Evolutionary conservation across 1,140 invertebrate species (phyloP), one percentile per base, ranked within the genome.

Genomic region (Agrilus planipennis): DNA sequence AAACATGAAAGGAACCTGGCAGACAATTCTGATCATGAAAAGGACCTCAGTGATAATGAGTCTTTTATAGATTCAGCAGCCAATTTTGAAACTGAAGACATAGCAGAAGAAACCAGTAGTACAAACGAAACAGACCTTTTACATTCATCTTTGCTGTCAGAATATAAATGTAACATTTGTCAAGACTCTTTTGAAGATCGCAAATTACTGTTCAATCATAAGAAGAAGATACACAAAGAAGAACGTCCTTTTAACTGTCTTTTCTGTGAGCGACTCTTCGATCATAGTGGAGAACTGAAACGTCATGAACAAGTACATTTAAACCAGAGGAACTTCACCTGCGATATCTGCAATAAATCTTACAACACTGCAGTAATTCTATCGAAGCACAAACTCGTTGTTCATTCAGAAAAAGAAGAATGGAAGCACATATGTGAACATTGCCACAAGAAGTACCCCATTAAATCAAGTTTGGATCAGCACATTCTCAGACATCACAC

Each of bases 1-100:
- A 34, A 28, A 34, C 11, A 22, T 18, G 4, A 21, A 32, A 11
- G 27, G 11, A 19, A 18, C 16, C 28, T 32, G 21, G 39, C 42
- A 19, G 12, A 21, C 7, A 32, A 46, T 23, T 11, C 15, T 21
- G 15, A 19, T 18, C 12, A 34, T 18, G 6, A 3, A 7, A 35
- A 18, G 11, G 18, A 39, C 12, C 15, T 17, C 9, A 34, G 15
- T 21, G 15, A 32, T 41, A 25, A 10, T 18, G 22, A 36, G n/a
- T n/a, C n/a, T n/a, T n/a, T n/a, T n/a, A n/a, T n/a, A n/a, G n/a
- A n/a, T n/a, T n/a, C 23, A 18, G 29, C 29, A 38, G 12, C 12
- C 15, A 40, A 16, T 23, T 23, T 12, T 7, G 5, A 11, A 21
- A 21, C 23, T 21, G 5, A 4, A 3, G 6, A 32, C 4, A 4